Conservation (phyloP, 2,113 vertebrate species). For the Genyomyrus donnyi region DNA sequence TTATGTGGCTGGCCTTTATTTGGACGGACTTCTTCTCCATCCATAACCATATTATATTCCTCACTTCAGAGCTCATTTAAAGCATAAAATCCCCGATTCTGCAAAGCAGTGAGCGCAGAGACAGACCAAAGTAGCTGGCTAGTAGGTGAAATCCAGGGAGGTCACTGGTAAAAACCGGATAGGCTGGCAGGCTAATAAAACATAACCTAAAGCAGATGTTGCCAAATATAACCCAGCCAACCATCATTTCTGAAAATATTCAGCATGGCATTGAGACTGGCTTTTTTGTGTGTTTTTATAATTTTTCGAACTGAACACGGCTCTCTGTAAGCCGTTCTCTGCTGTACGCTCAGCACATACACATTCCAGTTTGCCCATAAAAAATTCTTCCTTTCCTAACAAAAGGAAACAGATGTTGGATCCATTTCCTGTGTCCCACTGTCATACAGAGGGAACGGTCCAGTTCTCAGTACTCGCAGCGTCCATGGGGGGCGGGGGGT, state of each 20-base stretch:
- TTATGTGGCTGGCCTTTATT: neutral
- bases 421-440: slow-evolving; percentile 57
- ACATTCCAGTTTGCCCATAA: neutral
- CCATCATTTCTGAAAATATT: neutral
- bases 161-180: neutral
- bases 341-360: neutral
- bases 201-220: neutral
- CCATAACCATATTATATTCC: neutral
- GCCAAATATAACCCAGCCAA: neutral
- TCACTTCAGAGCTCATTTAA: neutral
- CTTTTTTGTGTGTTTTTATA: neutral
- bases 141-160: neutral
- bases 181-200: neutral
- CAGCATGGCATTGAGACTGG: neutral
- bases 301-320: neutral
- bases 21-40: neutral
- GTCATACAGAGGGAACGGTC: neutral
- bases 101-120: neutral
- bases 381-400: neutral
- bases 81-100: too few species aligned
- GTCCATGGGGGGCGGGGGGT: neutral
- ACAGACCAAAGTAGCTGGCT: neutral
- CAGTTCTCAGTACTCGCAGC: neutral
- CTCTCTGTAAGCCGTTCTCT: neutral
- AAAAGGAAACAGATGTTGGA: slow-evolving; percentile 56